Evolutionary conservation across 37 sponge, comb jelly and placozoan species (phyloP).

Genomic region (Spongilla lacustris): DNA sequence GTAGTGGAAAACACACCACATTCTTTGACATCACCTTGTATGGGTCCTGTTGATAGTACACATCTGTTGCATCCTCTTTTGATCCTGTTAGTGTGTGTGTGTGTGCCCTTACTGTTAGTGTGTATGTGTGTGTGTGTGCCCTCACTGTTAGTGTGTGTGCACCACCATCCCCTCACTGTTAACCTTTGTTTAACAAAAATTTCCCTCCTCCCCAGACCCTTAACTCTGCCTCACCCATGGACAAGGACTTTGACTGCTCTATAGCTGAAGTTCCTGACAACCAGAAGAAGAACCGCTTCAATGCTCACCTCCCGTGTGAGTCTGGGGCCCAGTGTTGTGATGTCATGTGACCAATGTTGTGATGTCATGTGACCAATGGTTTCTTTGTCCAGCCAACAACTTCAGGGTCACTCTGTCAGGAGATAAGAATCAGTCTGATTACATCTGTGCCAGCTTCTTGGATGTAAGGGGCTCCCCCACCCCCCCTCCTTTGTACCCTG

Average conservation of each 20-base stretch:
- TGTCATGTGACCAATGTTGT: too few relatives aligned
- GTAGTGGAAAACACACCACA: too few relatives aligned
- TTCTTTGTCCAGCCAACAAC: constrained; percentile 53
- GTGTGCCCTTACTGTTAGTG: too few relatives aligned
- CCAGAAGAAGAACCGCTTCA: constrained; percentile 66
- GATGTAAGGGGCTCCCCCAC: constrained; percentile 48
- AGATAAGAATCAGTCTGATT: constrained; percentile 56
- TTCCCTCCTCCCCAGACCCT: constrained; percentile 32
- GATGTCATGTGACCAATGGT: too few relatives aligned
- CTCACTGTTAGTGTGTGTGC: too few relatives aligned
- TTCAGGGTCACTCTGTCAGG: constrained; percentile 54
- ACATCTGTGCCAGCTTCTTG: constrained; percentile 74
- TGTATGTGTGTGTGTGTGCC: too few relatives aligned
- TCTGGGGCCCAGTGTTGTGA: neutral
- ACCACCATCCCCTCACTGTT: too few relatives aligned
- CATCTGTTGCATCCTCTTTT: too few relatives aligned
- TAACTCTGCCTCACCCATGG: constrained; percentile 51
- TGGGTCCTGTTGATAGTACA: too few relatives aligned
- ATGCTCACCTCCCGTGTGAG: constrained; percentile 66
- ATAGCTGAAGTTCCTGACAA: constrained; percentile 72
- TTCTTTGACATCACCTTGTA: too few relatives aligned
- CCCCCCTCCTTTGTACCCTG: neutral
- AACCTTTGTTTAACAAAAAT: too few relatives aligned
- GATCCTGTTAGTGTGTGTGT: too few relatives aligned
- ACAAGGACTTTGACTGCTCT: constrained; percentile 68